Conservation (phyloP, 2,888 invertebrate species). For the Troides aeacus region DNA sequence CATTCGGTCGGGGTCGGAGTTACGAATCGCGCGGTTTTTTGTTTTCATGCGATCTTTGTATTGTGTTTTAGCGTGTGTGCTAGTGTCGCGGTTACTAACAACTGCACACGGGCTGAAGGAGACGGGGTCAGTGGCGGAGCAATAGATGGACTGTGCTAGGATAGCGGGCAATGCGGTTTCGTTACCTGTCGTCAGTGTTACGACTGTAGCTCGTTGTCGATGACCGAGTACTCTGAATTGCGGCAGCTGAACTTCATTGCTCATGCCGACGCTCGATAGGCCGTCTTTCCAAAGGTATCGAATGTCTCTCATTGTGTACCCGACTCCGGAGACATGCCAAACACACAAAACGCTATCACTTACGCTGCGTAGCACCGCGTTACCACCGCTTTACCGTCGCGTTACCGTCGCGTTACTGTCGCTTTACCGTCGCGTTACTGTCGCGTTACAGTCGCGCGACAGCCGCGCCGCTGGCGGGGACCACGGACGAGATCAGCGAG, state of each 20-base stretch:
- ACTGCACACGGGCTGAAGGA: constrained; percentile 75
- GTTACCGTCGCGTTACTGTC: constrained; percentile 53
- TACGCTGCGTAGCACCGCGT: constrained; percentile 74
- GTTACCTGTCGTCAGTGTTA: constrained; percentile 97
- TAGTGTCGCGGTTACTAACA: constrained; percentile 68
- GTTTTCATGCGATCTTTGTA: constrained; percentile 70
- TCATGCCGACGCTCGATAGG: constrained; percentile 95
- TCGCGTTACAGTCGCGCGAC: constrained; percentile 43
- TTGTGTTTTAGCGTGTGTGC: constrained; percentile 72
- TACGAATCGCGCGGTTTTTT: constrained; percentile 68
- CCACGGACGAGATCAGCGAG: constrained; percentile 50
- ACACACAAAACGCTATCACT: constrained; percentile 81
- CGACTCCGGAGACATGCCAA: constrained; percentile 87
- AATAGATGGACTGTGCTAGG: constrained; percentile 60
- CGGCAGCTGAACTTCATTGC: constrained; percentile 96
- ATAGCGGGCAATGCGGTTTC: constrained; percentile 50
- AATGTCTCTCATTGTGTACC: constrained; percentile 98
- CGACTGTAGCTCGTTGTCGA: constrained; percentile 95
- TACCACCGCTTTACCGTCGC: constrained; percentile 50
- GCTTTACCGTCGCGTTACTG: constrained; percentile 46
- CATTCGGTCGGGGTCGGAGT: constrained; percentile 83
- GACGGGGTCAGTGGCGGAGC: constrained; percentile 73
- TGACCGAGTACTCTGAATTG: constrained; percentile 98
- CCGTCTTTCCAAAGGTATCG: constrained; percentile 98
- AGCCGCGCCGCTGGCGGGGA: constrained; percentile 52